Evolutionary conservation across 2,888 invertebrate genomes (phyloP), one percentile per base, ranked within the genome.

Genomic region (Rutpela maculata): DNA sequence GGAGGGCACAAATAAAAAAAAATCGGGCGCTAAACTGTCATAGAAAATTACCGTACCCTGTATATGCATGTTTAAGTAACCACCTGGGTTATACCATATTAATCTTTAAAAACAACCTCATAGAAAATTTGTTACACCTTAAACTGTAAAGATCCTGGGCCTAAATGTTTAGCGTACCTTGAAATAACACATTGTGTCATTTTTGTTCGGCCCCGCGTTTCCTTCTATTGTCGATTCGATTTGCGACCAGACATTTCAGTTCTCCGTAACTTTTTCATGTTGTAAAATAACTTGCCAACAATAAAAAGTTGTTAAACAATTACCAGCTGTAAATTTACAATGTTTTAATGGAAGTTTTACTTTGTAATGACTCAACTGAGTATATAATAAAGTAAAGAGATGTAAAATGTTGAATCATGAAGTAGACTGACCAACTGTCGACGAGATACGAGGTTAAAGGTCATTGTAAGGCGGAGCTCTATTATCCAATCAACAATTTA

Each of bases 141-240:
- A 72, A 72, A 22, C 38, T 35, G 63, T 62, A 72, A n/a, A 71
- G n/a, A 63, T 72, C 63, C 63, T 63, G 72, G 63, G 55, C 79
- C 84, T 79, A 81, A 77, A 82, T 82, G 79, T 50, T 79, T 81
- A 85, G 75, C 77, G 83, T 86, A 84, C 84, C 86, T 84, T 86
- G 86, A 86, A 86, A 86, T 85, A 80, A 83, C 81, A 80, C 81
- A 86, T 86, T 86, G 86, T 86, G 84, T 81, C 80, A 81, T 81
- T 82, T 81, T 72, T 79, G 75, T 78, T 80, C 75, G 78, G 77
- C 76, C 80, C 70, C 71, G 74, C 75, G 81, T 81, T 82, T 82
- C 82, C 82, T 82, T 83, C 81, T 80, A 86, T 86, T 86, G 86
- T 85, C 76, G 81, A 86, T 86, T 86, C 81, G 85, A 77, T 81